Conservation (phyloP, 1,140 invertebrate species). For the Episyrphus balteatus region DNA sequence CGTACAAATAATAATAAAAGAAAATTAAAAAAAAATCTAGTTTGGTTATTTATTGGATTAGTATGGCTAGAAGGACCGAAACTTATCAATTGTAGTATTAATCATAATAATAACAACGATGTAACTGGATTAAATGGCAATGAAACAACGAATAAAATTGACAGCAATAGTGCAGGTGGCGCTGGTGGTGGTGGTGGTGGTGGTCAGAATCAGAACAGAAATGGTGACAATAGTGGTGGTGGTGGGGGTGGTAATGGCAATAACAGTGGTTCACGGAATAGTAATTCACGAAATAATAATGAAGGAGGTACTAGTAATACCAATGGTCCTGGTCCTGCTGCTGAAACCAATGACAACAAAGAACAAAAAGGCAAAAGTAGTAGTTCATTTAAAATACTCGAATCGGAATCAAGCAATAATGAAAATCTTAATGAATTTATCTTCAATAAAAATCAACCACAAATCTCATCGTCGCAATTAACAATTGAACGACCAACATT, state of each 20-base stretch:
- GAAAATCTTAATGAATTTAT: too few species aligned
- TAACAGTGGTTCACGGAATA: neutral
- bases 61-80: slow-evolving; percentile 28
- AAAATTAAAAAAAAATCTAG: slow-evolving; percentile 11
- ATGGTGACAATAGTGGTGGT: slow-evolving; percentile 2
- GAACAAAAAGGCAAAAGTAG: too few species aligned
- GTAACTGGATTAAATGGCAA: neutral
- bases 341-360: too few species aligned
- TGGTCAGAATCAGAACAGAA: neutral
- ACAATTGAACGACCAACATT: too few species aligned
- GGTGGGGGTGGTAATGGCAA: neutral
- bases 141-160: neutral
- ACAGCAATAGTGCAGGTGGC: neutral
- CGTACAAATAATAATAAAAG: too few species aligned
- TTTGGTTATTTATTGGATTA: slow-evolving; percentile 30
- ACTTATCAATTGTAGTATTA: slow-evolving; percentile 24
- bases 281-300: neutral
- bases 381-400: too few species aligned
- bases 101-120: slow-evolving; percentile 4
- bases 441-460: too few species aligned
- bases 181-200: neutral
- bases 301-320: too few species aligned
- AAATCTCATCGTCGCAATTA: too few species aligned
- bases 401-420: too few species aligned
- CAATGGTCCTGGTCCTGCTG: too few species aligned